Conservation (phyloP, 2,888 invertebrate species). For the Platycheirus rosarum region DNA sequence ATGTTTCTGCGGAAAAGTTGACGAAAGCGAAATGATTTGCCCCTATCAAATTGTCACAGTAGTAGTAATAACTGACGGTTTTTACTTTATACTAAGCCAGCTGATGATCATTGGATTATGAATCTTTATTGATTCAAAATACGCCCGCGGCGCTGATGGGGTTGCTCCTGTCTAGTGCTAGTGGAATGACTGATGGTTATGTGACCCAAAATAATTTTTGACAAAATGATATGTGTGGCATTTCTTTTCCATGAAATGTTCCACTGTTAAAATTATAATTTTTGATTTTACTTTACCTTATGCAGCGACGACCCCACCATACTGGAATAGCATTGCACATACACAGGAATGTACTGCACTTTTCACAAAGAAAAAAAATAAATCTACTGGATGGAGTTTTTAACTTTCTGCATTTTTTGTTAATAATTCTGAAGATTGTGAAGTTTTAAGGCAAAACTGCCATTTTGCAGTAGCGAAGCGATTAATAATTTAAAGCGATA, state of each 20-base stretch:
- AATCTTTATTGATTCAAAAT: constrained; percentile 34
- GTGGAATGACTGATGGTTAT: constrained; percentile 35
- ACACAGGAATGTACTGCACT: no score
- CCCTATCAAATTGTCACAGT: constrained; percentile 3
- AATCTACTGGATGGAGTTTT: no score
- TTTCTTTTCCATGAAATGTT: background rate
- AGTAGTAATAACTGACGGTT: constrained; percentile 39
- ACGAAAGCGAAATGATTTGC: background rate
- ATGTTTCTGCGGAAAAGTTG: background rate
- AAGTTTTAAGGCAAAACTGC: no score
- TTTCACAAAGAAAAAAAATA: no score
- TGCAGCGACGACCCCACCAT: no score
- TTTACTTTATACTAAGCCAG: constrained; percentile 17
- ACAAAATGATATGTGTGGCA: background rate
- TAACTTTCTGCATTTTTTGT: no score
- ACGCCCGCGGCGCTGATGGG: constrained; percentile 40
- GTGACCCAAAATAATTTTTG: background rate
- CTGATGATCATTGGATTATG: constrained; percentile 31
- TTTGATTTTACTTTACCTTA: no score
- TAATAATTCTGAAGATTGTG: no score
- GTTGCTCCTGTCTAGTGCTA: constrained; percentile 38
- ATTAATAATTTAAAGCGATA: no score
- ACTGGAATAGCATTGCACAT: no score
- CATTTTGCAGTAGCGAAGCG: no score
- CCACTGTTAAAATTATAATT: no score